Evolutionary conservation across 2,888 invertebrate species (phyloP).

Genomic region (Nomada lathburiana): DNA sequence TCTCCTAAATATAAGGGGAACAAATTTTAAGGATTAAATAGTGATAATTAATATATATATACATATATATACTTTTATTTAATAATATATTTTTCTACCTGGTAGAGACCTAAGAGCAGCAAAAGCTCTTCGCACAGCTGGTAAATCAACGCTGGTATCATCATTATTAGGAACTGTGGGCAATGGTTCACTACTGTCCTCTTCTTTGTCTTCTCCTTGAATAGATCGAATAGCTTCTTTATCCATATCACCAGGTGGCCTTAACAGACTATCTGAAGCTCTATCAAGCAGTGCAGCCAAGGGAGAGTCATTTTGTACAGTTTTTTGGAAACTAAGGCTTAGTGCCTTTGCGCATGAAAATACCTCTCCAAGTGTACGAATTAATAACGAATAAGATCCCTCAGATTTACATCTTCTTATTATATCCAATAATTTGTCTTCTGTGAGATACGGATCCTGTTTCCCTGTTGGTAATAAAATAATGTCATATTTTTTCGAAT

Average conservation of each 20-base stretch:
- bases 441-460: constrained; percentile 88
- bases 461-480: constrained; percentile 77
- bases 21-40: constrained; percentile 7
- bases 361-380: constrained; percentile 91
- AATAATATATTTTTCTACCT: constrained; percentile 67
- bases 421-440: constrained; percentile 90
- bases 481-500: constrained; percentile 18
- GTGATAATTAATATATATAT: constrained; percentile 1
- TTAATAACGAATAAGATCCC: constrained; percentile 89
- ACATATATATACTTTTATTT: not conserved
- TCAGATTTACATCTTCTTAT: constrained; percentile 90
- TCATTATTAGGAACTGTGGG: constrained; percentile 81
- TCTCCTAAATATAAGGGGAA: constrained; percentile 80
- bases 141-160: constrained; percentile 88
- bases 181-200: constrained; percentile 88
- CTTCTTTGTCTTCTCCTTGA: constrained; percentile 95
- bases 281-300: constrained; percentile 86
- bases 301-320: constrained; percentile 84
- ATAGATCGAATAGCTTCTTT: constrained; percentile 91
- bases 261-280: constrained; percentile 83
- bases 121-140: constrained; percentile 90
- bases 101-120: constrained; percentile 84
- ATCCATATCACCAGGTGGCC: constrained; percentile 86
- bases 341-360: constrained; percentile 90
- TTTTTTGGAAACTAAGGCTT: constrained; percentile 89